A percentile compares a stretch with the other conserved stretches of the same genome.
Conservation (phyloP, 53 echinoderm and acorn worm species). For the Echinometra lucunter region DNA sequence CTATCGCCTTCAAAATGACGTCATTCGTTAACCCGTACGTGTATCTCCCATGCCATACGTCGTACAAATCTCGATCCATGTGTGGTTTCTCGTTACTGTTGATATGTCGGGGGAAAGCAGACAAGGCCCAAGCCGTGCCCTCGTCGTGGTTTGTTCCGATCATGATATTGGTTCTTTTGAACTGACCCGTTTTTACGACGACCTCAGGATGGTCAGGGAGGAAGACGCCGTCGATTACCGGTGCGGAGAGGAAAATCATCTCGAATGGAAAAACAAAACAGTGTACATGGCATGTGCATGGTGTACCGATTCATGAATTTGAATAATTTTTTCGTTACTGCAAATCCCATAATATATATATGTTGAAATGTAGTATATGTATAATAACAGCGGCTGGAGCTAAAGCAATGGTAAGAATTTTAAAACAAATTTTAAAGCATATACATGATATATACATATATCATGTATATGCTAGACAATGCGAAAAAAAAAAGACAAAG, state of each 20-base stretch:
- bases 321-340: no score
- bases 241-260: conserved; percentile 72
- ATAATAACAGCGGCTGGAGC: no score
- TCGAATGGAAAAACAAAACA: background rate
- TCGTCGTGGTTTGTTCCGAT: conserved; percentile 78
- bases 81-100: conserved; percentile 42
- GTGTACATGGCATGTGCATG: no score
- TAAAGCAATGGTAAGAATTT: no score
- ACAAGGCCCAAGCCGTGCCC: conserved; percentile 70
- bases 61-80: conserved; percentile 63
- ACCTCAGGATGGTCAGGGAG: conserved; percentile 69
- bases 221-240: conserved; percentile 73
- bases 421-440: no score
- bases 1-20: conserved; percentile 76
- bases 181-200: conserved; percentile 49
- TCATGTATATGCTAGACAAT: no score
- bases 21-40: conserved; percentile 67
- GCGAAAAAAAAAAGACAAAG: no score
- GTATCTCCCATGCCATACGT: conserved; percentile 61
- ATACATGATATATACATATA: no score
- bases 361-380: no score
- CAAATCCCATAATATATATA: no score
- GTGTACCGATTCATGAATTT: no score
- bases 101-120: conserved; percentile 46
- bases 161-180: conserved; percentile 72